These are phyloP conservation scores for Tachystola acroxantha DNA, from an alignment of 2,888 invertebrate species.

Conservation along the genomic window DNA sequence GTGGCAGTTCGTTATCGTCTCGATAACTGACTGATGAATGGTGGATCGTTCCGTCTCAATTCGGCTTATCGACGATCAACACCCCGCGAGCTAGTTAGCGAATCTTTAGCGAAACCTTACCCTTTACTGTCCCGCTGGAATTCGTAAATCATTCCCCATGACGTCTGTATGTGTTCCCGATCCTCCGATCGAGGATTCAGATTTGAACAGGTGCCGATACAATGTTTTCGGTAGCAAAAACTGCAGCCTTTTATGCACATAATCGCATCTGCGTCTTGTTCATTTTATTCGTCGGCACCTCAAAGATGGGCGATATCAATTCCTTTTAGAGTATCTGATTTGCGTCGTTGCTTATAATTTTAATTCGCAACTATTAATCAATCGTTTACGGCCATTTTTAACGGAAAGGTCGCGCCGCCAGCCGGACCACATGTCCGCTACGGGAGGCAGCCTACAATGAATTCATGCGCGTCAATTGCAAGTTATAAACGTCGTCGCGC, in stretches of 20 bases:
- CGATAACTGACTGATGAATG: slow-evolving; percentile 75
- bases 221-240: slow-evolving; percentile 53
- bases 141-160: slow-evolving; percentile 59
- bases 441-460: slow-evolving; percentile 54
- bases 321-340: slow-evolving; percentile 9
- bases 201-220: slow-evolving; percentile 51
- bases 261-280: slow-evolving; percentile 31
- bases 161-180: slow-evolving; percentile 61
- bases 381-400: slow-evolving; percentile 43
- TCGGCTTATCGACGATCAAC: slow-evolving; percentile 69
- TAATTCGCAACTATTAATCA: slow-evolving; percentile 27
- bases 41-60: slow-evolving; percentile 68
- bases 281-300: slow-evolving; percentile 41
- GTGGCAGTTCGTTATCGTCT: slow-evolving; percentile 56
- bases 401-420: slow-evolving; percentile 40
- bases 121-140: slow-evolving; percentile 34
- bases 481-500: slow-evolving; percentile 69
- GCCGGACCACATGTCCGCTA: slow-evolving; percentile 33
- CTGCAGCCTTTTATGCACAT: slow-evolving; percentile 48
- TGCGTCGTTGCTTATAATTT: slow-evolving; percentile 7
- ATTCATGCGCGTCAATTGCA: slow-evolving; percentile 67
- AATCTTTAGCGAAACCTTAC: slow-evolving; percentile 36
- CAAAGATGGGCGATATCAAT: slow-evolving; percentile 21
- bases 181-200: slow-evolving; percentile 43
- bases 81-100: slow-evolving; percentile 70